Conservation (phyloP, 2,113 vertebrate species). For the Proterorhinus semilunaris region DNA sequence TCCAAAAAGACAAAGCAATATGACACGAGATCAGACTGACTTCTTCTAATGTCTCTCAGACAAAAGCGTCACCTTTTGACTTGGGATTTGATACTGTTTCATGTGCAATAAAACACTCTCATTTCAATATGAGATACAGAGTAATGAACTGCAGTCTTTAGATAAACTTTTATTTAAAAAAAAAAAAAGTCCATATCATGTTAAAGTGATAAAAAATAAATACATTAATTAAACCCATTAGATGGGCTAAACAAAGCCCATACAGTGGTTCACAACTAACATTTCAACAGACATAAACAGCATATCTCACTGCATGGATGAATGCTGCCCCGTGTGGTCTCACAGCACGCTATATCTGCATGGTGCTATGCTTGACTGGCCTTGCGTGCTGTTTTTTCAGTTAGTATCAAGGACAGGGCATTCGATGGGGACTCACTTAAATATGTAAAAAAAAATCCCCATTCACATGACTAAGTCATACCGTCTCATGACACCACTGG, state of each 20-base stretch:
- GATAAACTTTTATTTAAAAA: neutral
- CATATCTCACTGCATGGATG: slow-evolving; percentile 11
- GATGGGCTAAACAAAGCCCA: neutral
- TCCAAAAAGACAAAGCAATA: too few species aligned
- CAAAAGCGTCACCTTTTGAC: too few species aligned
- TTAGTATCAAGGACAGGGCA: slow-evolving; percentile 42
- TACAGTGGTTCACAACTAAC: neutral
- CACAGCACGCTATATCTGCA: slow-evolving; percentile 26
- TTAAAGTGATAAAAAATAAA: neutral
- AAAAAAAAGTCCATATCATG: neutral
- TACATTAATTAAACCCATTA: neutral
- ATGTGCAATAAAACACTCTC: neutral
- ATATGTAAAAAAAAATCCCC: slow-evolving; percentile 48
- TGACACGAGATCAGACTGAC: too few species aligned
- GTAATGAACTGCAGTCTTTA: neutral
- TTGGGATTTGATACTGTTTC: neutral
- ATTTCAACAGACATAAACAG: neutral
- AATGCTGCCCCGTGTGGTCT: neutral
- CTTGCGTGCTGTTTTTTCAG: slow-evolving; percentile 70
- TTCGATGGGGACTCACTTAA: slow-evolving; percentile 16
- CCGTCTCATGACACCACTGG: neutral
- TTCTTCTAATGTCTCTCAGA: too few species aligned
- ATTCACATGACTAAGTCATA: slow-evolving; percentile 17
- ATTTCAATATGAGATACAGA: neutral
- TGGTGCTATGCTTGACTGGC: slow-evolving; percentile 53